These are phyloP conservation scores for Acanthosoma haemorrhoidale DNA, from an alignment of 2,888 invertebrate genomes.

Conservation along the genomic window DNA sequence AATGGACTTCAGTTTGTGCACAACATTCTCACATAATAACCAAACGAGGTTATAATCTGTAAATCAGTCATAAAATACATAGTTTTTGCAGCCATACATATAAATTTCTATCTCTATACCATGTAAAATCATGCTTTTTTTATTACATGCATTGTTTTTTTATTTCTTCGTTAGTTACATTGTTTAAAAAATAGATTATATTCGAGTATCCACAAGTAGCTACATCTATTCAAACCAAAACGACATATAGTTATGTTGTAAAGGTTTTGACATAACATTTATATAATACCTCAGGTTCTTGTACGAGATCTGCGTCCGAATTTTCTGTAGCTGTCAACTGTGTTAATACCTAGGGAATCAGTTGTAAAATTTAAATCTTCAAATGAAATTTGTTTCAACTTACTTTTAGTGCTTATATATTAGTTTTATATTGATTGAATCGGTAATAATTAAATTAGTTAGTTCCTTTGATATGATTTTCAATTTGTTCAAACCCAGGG, in stretches of 20 bases:
- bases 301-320: neutral
- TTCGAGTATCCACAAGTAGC: neutral
- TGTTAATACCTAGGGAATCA: neutral
- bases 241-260: neutral
- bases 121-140: neutral
- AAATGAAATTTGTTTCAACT: neutral
- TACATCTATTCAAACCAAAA: neutral
- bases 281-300: neutral
- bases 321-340: neutral
- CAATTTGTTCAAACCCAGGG: no score
- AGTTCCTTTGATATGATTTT: no score
- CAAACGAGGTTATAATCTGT: no score
- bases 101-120: neutral
- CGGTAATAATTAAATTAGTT: no score
- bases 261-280: neutral
- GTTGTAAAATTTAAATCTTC: neutral
- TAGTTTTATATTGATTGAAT: no score
- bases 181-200: neutral
- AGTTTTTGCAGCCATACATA: no score
- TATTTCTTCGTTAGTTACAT: neutral
- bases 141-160: neutral
- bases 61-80: no score
- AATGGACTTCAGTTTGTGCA: no score
- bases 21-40: no score
- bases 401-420: no score